Base-by-base conservation (phyloP, 2,888 invertebrate genomes). In the Plagodis dolabraria region DNA sequence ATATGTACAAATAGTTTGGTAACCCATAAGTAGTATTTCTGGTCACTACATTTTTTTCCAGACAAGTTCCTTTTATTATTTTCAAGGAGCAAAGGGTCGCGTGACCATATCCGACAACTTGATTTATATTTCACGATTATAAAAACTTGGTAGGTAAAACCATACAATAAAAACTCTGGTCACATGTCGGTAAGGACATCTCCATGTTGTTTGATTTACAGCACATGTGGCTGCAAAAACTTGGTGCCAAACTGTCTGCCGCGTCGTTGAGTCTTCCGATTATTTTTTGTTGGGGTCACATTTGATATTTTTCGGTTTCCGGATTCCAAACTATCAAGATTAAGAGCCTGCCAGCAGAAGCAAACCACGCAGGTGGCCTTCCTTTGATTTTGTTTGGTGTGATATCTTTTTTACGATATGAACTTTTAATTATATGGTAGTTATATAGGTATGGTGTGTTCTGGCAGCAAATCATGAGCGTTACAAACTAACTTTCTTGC, bases 181-280 rank as follows among this genome's bases (percentile, higher is more conserved):
- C 54, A 64, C 57, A 53, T 60, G 64, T 69, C 58, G 57, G 64
- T 67, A 53, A 57, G 38, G 49, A 53, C 58, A 38, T 62, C 56
- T 65, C 53, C 54, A 53, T 57, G 67, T 67, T 76, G 72, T 80
- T 77, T 75, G 68, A 66, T 71, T 60, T 57, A 54, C 51, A 61
- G 35, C 64, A 63, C 57, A 53, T 68, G 64, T 64, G 61, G 45
- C 45, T 63, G 67, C 76, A 86, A 87, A 87, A 88, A 86, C 69
- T 75, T 61, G 87, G 86, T 82, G 89, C 87, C 88, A 84, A 65
- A 83, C 87, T 60, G 89, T 89, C 88, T 89, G 80, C 56, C 51
- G 51, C 33, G 33, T 43, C 50, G 7, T 22, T 38, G 38, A 9
- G 40, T 10, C 43, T 45, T 6, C n/a, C n/a, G 5, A 40, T 11